Evolutionary conservation across 2,797 vertebrate genomes (phyloP).

Genomic region (Sciurus carolinensis): DNA sequence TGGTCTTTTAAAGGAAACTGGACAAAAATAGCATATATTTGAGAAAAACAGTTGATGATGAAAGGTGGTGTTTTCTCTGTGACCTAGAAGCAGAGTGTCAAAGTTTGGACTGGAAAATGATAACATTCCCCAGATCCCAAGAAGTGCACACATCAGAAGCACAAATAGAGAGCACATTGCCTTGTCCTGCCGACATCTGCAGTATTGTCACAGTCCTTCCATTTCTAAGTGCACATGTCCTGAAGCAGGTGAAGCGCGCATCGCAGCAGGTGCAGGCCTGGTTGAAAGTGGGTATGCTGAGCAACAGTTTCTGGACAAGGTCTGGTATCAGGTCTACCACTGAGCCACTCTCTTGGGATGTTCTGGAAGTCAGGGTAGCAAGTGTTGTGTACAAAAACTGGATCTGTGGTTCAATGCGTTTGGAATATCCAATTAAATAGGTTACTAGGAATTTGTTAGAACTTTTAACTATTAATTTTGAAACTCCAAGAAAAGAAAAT

Average conservation of each 20-base stretch:
- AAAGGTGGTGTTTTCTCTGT: constrained; percentile 47
- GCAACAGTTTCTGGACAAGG: background rate
- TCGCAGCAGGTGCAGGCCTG: too few relatives aligned
- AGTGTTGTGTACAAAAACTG: background rate
- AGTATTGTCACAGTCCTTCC: background rate
- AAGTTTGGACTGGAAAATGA: constrained; percentile 15
- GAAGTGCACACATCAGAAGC: background rate
- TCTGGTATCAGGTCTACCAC: background rate
- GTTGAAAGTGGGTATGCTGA: fast-evolving
- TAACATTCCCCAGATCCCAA: background rate
- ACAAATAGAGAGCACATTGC: background rate
- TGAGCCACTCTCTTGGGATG: background rate
- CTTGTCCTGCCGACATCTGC: background rate
- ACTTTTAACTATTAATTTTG: background rate
- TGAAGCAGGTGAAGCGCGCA: fast-evolving
- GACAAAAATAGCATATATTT: background rate
- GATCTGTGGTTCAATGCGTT: background rate
- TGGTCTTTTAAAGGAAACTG: constrained; percentile 26
- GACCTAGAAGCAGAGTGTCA: constrained; percentile 49
- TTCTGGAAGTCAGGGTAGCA: background rate
- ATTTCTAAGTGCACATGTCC: fast-evolving
- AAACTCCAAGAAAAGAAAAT: background rate
- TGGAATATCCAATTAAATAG: background rate
- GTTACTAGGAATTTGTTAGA: background rate
- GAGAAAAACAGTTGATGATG: constrained; percentile 7